Base-by-base conservation (phyloP, 2,113 vertebrate species). In the Alectura lathami region DNA sequence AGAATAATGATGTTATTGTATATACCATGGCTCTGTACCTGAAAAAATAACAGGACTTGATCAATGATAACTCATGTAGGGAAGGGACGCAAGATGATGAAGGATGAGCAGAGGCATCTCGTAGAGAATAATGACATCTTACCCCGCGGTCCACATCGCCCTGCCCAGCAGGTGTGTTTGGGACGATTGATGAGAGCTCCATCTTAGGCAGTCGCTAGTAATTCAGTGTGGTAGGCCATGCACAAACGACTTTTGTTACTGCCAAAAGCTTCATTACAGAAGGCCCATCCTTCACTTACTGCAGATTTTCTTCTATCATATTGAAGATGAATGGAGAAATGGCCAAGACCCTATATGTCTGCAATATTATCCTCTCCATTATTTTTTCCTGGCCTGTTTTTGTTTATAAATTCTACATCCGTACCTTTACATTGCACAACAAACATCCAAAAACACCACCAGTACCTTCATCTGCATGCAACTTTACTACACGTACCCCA, bases 241-340 rank as follows among this genome's bases (percentile, higher is more conserved):
- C 91, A 91, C 96, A 96, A 88, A 95, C 1, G 45, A 91, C 85
- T 97, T 93, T 66, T 24, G 69, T 75, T 84, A 91, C 90, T 83
- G 91, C 82, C 86, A 91, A 98, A 97, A 96, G 96, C 97, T 98
- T 98, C 97, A 98, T 98, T 97, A 96, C 84, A 75, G 80, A 53
- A 68, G 81, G 20, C 48, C 43, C 83, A 96, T 98, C 92, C 91
- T 97, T 98, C 96, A 97, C 89, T 91, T 94, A 81, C 67, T 78
- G 78, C 42, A 96, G 93, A 93, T 86, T 91, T 96, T 96, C 95
- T 96, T 95, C 84, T 73, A 93, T 96, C 91, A 95, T 40, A 74
- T 47, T 88, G 78, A 95, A 96, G 95, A 96, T 20, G 83, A 97
- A 97, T 94, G 95, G 93, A 73, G 43, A 82, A 93, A 93, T 67